A percentile compares a stretch with the other conserved stretches of the same genome.
phyloP scores from a whole-genome alignment of 2,797 vertebrate genomes.

The Aulostomus chinensis region DNA sequence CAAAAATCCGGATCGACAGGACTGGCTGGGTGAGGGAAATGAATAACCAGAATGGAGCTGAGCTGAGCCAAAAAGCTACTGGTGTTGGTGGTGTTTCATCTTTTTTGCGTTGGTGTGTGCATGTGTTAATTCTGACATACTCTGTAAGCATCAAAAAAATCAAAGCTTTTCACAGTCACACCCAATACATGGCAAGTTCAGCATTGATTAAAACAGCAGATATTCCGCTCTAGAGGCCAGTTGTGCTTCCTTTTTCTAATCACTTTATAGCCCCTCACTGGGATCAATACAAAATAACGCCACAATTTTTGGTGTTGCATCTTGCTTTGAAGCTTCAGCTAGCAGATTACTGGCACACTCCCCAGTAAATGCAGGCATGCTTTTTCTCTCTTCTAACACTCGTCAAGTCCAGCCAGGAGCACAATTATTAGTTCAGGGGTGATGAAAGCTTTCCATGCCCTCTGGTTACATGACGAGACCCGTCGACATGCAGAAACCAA shows the following conservation, averaged over 20 bases:
- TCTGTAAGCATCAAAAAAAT: conserved; percentile 34
- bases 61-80: conserved; percentile 10
- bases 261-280: background rate
- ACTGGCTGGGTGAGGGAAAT: background rate
- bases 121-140: conserved; percentile 32
- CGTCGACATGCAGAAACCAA: conserved; percentile 4
- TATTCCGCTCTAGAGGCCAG: conserved; percentile 19
- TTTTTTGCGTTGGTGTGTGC: background rate
- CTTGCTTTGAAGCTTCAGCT: conserved; percentile 22
- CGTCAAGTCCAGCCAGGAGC: conserved; percentile 15
- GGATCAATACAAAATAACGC: conserved; percentile 49
- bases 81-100: conserved; percentile 2
- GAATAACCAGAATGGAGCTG: background rate
- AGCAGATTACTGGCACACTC: conserved; percentile 24
- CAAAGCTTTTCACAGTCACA: conserved; percentile 58
- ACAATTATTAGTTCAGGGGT: conserved; percentile 38
- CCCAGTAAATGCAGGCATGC: conserved; percentile 15
- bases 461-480: conserved; percentile 5
- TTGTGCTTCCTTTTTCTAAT: conserved; percentile 20
- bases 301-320: conserved; percentile 35
- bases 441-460: conserved; percentile 22
- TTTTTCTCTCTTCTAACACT: conserved; percentile 14
- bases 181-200: conserved; percentile 52
- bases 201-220: conserved; percentile 43
- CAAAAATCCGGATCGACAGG: conserved; percentile 42